Evolutionary conservation across 2,888 invertebrate genomes (phyloP).

Genomic region (Congeria kusceri): DNA sequence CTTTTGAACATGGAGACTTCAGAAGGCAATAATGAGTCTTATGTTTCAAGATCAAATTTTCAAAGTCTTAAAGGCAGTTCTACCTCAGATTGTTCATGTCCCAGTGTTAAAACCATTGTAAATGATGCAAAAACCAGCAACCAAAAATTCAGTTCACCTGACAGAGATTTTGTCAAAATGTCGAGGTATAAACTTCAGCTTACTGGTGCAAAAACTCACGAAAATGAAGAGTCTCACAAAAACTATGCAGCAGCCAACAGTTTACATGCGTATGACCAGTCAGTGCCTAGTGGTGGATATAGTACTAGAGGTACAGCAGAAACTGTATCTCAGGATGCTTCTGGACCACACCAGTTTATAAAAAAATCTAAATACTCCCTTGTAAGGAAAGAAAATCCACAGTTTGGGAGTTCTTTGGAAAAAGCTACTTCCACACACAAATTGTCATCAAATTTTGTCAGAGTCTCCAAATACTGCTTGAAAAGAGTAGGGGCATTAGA

Average conservation of each 20-base stretch:
- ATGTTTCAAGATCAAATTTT: too few species aligned
- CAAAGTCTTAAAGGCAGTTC: too few species aligned
- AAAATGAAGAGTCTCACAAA: background rate
- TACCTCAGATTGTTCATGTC: too few species aligned
- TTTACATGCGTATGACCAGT: background rate
- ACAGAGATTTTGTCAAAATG: background rate
- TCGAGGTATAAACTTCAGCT: conserved; percentile 1
- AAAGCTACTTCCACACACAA: background rate
- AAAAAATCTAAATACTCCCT: conserved; percentile 42
- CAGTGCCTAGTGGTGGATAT: background rate
- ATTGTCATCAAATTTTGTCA: conserved; percentile 31
- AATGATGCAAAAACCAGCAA: too few species aligned
- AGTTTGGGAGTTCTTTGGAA: background rate
- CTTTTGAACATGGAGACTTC: too few species aligned
- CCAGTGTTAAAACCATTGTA: too few species aligned
- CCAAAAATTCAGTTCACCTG: background rate
- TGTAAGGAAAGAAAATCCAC: conserved; percentile 7
- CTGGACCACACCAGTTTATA: background rate
- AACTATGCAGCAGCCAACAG: background rate
- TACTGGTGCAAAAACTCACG: background rate
- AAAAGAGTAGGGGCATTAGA: conserved; percentile 39
- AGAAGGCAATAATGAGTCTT: too few species aligned
- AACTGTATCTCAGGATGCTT: background rate
- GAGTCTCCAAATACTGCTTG: conserved; percentile 42
- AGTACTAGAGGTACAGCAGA: background rate